Conservation (phyloP, 2,797 vertebrate genomes). For the Heteromormyrus szaboi region DNA sequence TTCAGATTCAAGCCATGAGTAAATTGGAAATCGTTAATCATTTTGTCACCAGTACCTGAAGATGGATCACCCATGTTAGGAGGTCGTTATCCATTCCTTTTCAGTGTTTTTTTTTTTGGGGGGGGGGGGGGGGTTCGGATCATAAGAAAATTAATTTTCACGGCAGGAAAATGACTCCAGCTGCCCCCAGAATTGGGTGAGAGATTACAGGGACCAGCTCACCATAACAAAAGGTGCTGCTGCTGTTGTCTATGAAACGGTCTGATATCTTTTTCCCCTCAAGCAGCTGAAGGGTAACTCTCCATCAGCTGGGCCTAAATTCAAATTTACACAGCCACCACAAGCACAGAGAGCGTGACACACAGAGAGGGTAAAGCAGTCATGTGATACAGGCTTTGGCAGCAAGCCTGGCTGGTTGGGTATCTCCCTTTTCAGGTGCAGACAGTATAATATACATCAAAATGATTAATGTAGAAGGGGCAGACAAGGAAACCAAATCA, state of each 20-base stretch:
- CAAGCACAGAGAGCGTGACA: not conserved
- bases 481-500: not conserved
- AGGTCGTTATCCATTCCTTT: conserved; percentile 56
- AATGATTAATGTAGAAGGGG: not conserved
- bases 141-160: conserved; percentile 55
- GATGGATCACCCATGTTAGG: conserved; percentile 71
- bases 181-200: conserved; percentile 48
- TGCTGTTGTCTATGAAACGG: not conserved
- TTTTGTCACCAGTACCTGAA: conserved; percentile 57
- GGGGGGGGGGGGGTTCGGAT: conserved; percentile 30
- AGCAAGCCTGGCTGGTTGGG: not conserved
- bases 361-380: not conserved
- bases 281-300: not conserved
- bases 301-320: not conserved
- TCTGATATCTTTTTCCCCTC: not conserved
- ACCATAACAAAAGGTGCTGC: conserved; percentile 41
- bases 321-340: not conserved
- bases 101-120: conserved; percentile 43
- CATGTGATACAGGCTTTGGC: not conserved
- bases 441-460: not conserved
- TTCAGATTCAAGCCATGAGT: conserved; percentile 63
- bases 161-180: conserved; percentile 48
- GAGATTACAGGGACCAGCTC: conserved; percentile 25
- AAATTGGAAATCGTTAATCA: conserved; percentile 79
- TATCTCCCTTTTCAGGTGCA: not conserved